Base-by-base conservation (phyloP, 2,113 vertebrate genomes). In the Microcebus ravelobensis region DNA sequence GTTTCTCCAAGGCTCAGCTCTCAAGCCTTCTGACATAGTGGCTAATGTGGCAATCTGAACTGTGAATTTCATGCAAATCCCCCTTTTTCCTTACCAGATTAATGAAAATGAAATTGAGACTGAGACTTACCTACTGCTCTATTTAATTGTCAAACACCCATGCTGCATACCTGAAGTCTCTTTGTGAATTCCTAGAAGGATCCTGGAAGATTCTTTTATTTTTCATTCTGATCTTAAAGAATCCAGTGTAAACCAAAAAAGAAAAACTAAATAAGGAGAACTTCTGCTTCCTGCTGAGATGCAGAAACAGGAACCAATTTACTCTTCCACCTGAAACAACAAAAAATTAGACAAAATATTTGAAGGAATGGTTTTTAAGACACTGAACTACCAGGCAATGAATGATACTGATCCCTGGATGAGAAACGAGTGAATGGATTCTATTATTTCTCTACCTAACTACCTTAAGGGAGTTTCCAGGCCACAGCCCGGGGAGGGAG, bases 1-100 rank as follows among this genome's bases (percentile, higher is more conserved):
- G 95, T 90, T 95, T 96, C 84, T 94, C 74, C 36, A 57, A 80
- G 77, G 77, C 42, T 81, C 34, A 83, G 93, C 45, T 90, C 84
- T 57, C 70, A 61, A 77, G 74, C 23, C 39, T 92, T 87, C 83
- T 90, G 83, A 89, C 55, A 73, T 11, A 61, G 70, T 45, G 68
- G 50, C 76, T 70, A 81, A 87, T 4, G 42, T 15, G 34, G n/a
- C 23, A 52, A 57, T 86, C 48, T 92, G 61, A 94, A 17, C 59
- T n/a, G 15, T 59, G 50, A 86, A 77, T 96, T 97, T 83, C 79
- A 79, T 39, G 45, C 21, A 86, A 55, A 84, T 84, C 34, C 17
- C 14, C 81, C n/a, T 52, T 91, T 90, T 87, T 92, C 21, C 29
- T 88, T 34, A 91, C 34, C 36, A 77, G 36, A 67, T 85, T 91